Base-by-base conservation (phyloP, 2,113 vertebrate genomes). In the Nothoprocta perdicaria region DNA sequence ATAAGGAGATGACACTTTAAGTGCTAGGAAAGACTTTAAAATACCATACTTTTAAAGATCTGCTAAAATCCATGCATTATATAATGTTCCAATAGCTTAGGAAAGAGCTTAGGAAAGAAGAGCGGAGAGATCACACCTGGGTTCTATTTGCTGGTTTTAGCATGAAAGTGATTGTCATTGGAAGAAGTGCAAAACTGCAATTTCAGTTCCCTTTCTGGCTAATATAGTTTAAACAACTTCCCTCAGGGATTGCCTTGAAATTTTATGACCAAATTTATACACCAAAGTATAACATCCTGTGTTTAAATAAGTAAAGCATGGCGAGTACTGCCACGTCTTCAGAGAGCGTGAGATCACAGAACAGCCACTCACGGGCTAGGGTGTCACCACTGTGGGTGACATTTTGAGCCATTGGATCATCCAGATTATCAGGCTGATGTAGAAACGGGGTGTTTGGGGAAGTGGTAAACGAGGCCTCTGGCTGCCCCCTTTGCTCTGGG, bases 181-280 rank as follows among this genome's bases (percentile, higher is more conserved):
- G 79, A 86, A 76, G 79, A 85, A 89, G 75, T 91, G 24, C 50
- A 95, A 89, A 95, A 77, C 35, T 69, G 33, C 72, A 82, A 80
- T 93, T 95, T 94, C 87, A 87, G 67, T 92, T 92, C 60, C 35
- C 18, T 27, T 95, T 93, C 87, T 96, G 82, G 79, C 82, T 82
- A 80, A 60, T 89, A 23, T 80, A 66, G 45, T 69, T 74, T 85
- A 63, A 85, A 94, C 38, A 89, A 27, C 60, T 91, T 87, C n/a
- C 88, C 38, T 90, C 58, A 80, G 84, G 53, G 45, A 94, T 73
- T 90, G 13, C 63, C 63, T 92, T 0, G 27, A 89, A 75, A 12
- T 10, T 17, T 69, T 69, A 8, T 29, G 48, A 38, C 35, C 35
- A 38, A 38, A 38, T 38, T 38, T 38, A 35, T n/a, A 38, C 63